phyloP scores from a whole-genome alignment of 92 coral and sea anemone genomes.

The Phymanthus crucifer region DNA sequence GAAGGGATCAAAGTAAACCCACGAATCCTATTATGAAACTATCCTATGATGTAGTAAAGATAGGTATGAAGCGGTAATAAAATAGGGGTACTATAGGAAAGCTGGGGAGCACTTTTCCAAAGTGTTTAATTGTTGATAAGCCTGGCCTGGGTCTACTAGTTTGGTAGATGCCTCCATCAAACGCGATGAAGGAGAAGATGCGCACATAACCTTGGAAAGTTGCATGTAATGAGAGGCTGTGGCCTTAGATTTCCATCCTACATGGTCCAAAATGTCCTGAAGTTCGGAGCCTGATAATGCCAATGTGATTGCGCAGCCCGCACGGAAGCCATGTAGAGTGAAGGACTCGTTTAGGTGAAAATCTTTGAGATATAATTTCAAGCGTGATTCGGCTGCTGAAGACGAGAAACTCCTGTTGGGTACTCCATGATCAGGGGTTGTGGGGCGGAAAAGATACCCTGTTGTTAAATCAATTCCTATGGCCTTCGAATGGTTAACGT shows the following conservation, averaged over 20 bases:
- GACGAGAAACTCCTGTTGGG: constrained; percentile 19
- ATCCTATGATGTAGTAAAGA: too few relatives aligned
- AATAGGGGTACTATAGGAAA: too few relatives aligned
- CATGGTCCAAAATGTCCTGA: constrained; percentile 49
- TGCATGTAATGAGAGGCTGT: constrained; percentile 44
- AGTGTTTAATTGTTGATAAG: background rate
- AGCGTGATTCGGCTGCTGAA: constrained; percentile 35
- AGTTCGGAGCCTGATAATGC: constrained; percentile 40
- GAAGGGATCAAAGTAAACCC: too few relatives aligned
- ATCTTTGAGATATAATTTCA: constrained; percentile 13
- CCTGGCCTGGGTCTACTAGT: too few relatives aligned
- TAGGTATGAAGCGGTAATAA: too few relatives aligned
- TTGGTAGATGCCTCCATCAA: background rate
- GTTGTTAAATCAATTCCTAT: constrained; percentile 18
- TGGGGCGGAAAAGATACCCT: constrained; percentile 45
- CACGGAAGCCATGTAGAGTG: constrained; percentile 45
- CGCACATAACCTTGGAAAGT: constrained; percentile 24
- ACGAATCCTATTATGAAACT: too few relatives aligned
- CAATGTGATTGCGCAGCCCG: constrained; percentile 45
- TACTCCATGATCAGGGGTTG: constrained; percentile 32
- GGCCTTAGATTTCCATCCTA: constrained; percentile 33
- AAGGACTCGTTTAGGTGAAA: constrained; percentile 6
- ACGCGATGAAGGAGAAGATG: background rate
- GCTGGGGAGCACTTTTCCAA: background rate
- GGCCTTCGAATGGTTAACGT: constrained; percentile 23